Percentiles rank a stretch among this genome's conserved stretches.
Evolutionary conservation across 2,797 vertebrate genomes (phyloP).

Genomic region (Lepilemur ruficaudatus): DNA sequence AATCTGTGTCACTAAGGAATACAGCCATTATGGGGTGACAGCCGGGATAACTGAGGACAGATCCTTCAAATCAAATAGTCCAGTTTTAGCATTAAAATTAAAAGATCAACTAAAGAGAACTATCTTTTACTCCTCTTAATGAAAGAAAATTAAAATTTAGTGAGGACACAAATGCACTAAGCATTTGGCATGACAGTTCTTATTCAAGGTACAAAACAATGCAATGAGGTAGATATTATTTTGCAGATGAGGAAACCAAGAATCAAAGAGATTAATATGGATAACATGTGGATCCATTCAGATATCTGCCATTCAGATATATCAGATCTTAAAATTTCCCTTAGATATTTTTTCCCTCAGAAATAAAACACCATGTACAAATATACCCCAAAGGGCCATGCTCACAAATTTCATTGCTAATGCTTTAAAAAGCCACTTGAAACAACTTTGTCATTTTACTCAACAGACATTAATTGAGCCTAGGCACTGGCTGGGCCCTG

Average conservation of each 20-base stretch:
- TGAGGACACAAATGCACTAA: not conserved
- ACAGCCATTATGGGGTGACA: not conserved
- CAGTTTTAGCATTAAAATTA: not conserved
- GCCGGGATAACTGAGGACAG: not conserved
- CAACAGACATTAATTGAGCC: not conserved
- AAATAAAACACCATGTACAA: not conserved
- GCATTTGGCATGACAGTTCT: not conserved
- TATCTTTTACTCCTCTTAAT: not conserved
- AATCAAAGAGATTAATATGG: not conserved
- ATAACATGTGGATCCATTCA: not conserved
- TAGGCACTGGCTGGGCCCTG: no score
- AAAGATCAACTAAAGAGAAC: not conserved
- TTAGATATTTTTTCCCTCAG: not conserved
- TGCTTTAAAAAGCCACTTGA: not conserved
- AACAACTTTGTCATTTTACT: not conserved
- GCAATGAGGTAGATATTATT: not conserved
- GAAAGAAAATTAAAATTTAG: slow-evolving; percentile 18
- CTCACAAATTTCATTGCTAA: not conserved
- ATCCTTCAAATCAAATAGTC: not conserved
- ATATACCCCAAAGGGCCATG: not conserved
- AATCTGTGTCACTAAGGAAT: not conserved
- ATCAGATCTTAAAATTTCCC: not conserved
- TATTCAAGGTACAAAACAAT: not conserved
- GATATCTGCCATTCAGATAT: not conserved
- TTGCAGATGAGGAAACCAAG: slow-evolving; percentile 1